These are phyloP conservation scores for Phenacoccus solenopsis DNA, from an alignment of 1,140 invertebrate species.

Conservation along the genomic window DNA sequence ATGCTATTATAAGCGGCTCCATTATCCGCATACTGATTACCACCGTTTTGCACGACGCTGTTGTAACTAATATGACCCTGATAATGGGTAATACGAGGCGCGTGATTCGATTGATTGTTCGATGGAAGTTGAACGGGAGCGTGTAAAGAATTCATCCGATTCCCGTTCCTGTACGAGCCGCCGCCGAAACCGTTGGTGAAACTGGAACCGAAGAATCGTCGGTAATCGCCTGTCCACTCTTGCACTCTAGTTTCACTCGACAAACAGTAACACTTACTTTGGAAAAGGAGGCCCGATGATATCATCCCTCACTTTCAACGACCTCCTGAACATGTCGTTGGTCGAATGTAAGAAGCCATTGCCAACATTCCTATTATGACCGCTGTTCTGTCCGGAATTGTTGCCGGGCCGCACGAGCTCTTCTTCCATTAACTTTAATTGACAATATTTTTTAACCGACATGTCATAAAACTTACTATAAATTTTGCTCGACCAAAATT, in stretches of 20 bases:
- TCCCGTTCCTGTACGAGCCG: background rate
- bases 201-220: background rate
- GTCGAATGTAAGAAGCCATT: conserved; percentile 12
- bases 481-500: background rate
- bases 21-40: background rate
- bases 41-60: background rate
- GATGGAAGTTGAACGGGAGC: background rate
- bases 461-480: background rate
- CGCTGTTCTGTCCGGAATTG: background rate
- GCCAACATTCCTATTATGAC: background rate
- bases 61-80: background rate
- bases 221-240: background rate
- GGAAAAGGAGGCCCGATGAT: conserved; percentile 23
- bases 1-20: background rate
- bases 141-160: background rate
- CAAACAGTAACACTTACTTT: conserved; percentile 4
- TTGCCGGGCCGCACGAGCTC: background rate
- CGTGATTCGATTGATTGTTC: background rate
- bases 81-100: background rate
- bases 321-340: conserved; percentile 38
- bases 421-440: conserved; percentile 4
- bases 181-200: conserved; percentile 4
- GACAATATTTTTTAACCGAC: background rate
- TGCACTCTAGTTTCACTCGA: too few relatives aligned
- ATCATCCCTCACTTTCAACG: conserved; percentile 31